Percentiles rank a stretch among this genome's conserved stretches.
phyloP scores from a whole-genome alignment of 2,888 invertebrate species.

The Dioctria linearis region DNA sequence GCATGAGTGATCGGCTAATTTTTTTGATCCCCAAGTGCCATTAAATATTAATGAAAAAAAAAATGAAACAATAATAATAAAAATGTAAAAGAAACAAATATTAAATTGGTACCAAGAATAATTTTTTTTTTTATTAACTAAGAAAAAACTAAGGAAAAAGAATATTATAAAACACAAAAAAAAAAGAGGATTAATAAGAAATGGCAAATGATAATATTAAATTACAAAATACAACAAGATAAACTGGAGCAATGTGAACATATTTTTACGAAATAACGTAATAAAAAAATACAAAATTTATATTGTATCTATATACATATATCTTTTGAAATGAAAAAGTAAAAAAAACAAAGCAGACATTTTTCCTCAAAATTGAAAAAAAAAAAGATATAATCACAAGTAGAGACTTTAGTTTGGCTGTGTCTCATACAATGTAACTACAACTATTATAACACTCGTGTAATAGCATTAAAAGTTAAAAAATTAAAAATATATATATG shows the following conservation, averaged over 20 bases:
- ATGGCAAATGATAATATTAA: neutral
- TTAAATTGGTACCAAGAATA: conserved; percentile 40
- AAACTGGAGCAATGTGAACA: neutral
- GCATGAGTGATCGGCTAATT: conserved; percentile 49
- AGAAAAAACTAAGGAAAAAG: conserved; percentile 7
- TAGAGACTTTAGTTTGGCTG: conserved; percentile 53
- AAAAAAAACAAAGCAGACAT: neutral
- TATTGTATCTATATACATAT: neutral
- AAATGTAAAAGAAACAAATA: conserved; percentile 8
- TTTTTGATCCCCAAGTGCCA: conserved; percentile 50
- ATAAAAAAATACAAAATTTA: no score
- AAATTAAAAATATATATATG: neutral
- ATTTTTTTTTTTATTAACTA: conserved; percentile 14
- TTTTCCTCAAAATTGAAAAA: conserved; percentile 30
- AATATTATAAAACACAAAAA: neutral
- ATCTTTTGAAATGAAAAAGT: neutral
- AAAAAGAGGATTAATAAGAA: no score
- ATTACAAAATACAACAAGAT: neutral
- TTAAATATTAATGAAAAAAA: conserved; percentile 39
- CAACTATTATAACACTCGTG: conserved; percentile 44
- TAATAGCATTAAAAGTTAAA: conserved; percentile 21
- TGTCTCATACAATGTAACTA: conserved; percentile 52
- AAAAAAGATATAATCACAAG: conserved; percentile 49
- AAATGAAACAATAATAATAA: conserved; percentile 19
- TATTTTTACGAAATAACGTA: no score